Base-by-base conservation (phyloP, 2,888 invertebrate genomes). In the Oxyscelio sp. region DNA sequence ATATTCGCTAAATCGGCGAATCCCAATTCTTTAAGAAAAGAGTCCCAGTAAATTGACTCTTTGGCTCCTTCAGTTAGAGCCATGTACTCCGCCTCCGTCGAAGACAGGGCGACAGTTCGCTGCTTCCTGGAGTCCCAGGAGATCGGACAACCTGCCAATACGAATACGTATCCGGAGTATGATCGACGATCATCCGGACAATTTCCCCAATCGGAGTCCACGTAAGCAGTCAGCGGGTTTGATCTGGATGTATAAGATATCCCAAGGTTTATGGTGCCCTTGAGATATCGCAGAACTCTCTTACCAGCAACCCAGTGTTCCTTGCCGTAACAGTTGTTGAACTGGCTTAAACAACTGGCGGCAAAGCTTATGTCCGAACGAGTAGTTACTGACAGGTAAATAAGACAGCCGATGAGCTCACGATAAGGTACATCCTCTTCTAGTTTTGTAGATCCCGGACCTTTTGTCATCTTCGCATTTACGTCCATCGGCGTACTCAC, bases 361-460 rank as follows among this genome's bases (percentile, higher is more conserved):
- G 56, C 56, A 31, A 27, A 68, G 9, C 27, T 22, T n/a, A 68
- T 45, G 19, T 71, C 71, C 4, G 71, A 58, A 27, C 71, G 70
- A 4, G 56, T 70, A 5, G 70, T 56, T 6, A 58, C 21, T 0
- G 50, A 48, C 50, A 73, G 21, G 21, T 73, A 56, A 1, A 50
- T 27, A 1, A 54, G 1, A 27, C 68, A 68, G 6, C 71, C 73
- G 0, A 73, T 58, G 0, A 73, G 19, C 27, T 73, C 61, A n/a
- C 73, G 59, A 61, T 73, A 73, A 6, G 73, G 59, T n/a, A 56
- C 50, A 21, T 70, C 70, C 13, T 68, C 27, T 22, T 54, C 40
- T 13, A 70, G 21, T 0, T 70, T 56, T 1, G 24, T 19, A 19
- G 2, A 8, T n/a, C 43, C 70, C 8, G 70, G 1, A 3, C 4